A percentile compares a stretch with the other conserved stretches of the same genome.
Conservation (phyloP, 2,888 invertebrate species). For the Tinea pellionella region DNA sequence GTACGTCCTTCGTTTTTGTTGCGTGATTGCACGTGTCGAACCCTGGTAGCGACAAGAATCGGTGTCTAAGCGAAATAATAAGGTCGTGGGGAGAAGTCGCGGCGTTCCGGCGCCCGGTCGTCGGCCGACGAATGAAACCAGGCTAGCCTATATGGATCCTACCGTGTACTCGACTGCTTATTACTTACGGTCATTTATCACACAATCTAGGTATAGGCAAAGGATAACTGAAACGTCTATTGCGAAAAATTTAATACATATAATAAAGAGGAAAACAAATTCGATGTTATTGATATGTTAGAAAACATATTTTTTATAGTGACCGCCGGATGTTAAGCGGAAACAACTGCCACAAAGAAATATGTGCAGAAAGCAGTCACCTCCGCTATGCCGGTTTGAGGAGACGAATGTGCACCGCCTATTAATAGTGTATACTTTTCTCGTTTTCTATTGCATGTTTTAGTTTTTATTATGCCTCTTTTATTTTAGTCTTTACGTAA, state of each 20-base stretch:
- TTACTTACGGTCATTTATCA: conserved; percentile 8
- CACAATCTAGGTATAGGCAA: background rate
- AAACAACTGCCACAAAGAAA: no score
- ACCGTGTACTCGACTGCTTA: conserved; percentile 1
- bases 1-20: background rate
- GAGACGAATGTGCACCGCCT: no score
- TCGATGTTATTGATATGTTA: background rate
- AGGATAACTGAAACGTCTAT: background rate
- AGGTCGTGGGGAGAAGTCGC: conserved; percentile 8
- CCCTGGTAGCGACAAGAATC: conserved; percentile 3
- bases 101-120: conserved; percentile 12
- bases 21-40: background rate
- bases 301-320: no score
- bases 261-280: background rate
- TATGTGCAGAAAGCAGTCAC: no score
- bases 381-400: no score
- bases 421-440: no score
- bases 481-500: background rate
- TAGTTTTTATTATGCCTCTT: background rate
- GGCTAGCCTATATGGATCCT: conserved; percentile 8
- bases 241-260: background rate
- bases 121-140: conserved; percentile 5
- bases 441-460: no score
- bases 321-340: no score
- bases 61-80: conserved; percentile 3